These are phyloP conservation scores for Cerastoderma edule DNA, from an alignment of 2,888 invertebrate species.

Conservation along the genomic window DNA sequence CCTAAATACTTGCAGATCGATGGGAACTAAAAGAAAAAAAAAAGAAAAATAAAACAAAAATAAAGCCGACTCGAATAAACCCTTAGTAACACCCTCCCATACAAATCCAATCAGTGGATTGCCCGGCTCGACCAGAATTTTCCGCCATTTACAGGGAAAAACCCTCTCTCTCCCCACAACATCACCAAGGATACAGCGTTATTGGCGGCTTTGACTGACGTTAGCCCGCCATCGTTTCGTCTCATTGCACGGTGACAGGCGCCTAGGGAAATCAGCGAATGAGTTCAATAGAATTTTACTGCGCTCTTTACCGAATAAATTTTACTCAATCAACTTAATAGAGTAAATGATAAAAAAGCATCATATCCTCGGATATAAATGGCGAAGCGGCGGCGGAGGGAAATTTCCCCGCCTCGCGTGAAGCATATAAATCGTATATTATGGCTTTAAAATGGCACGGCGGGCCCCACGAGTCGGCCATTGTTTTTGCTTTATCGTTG, in stretches of 20 bases:
- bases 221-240: slow-evolving; percentile 33
- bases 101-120: slow-evolving; percentile 7
- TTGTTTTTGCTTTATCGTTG: too few relatives aligned
- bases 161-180: too few relatives aligned
- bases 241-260: slow-evolving; percentile 43
- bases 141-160: too few relatives aligned
- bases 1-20: too few relatives aligned
- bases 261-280: slow-evolving; percentile 65
- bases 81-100: too few relatives aligned
- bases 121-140: neutral
- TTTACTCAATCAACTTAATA: slow-evolving; percentile 64
- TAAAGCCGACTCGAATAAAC: too few relatives aligned
- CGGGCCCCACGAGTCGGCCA: too few relatives aligned
- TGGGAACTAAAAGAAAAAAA: too few relatives aligned
- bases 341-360: slow-evolving; percentile 62
- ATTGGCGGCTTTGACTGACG: slow-evolving; percentile 41
- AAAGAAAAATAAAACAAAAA: too few relatives aligned
- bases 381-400: slow-evolving; percentile 42
- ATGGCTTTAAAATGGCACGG: too few relatives aligned
- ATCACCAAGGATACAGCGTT: slow-evolving; percentile 10
- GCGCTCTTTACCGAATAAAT: slow-evolving; percentile 65
- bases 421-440: slow-evolving; percentile 52
- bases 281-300: slow-evolving; percentile 62
- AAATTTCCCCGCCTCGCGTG: slow-evolving; percentile 15
- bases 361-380: slow-evolving; percentile 57